Percentiles rank a stretch among this genome's conserved stretches.
Conservation (phyloP, 2,888 invertebrate genomes). For the Diploptera punctata region DNA sequence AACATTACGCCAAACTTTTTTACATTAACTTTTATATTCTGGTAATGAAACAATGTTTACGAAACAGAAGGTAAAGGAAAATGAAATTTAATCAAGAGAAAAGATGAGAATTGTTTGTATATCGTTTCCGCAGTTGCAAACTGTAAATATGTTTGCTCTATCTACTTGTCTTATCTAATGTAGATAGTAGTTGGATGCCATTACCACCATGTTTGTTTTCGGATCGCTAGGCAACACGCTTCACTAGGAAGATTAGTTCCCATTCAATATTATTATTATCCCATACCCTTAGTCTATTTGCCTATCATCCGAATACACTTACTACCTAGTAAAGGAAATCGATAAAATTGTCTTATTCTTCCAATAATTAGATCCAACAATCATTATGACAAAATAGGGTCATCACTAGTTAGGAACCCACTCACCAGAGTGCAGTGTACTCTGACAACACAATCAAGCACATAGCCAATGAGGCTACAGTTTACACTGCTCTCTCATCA, state of each 20-base stretch:
- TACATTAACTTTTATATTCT: too few species aligned
- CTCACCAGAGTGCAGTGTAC: slow-evolving; percentile 5
- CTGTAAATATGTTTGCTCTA: too few species aligned
- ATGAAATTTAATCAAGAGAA: too few species aligned
- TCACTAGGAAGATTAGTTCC: slow-evolving; percentile 6
- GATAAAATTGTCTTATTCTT: neutral
- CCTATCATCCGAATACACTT: neutral
- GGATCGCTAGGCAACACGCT: neutral
- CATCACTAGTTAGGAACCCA: neutral
- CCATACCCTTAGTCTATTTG: neutral
- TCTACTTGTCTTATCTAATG: too few species aligned
- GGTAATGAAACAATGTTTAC: too few species aligned
- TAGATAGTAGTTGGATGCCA: too few species aligned
- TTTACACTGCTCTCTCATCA: slow-evolving; percentile 15
- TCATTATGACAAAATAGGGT: neutral
- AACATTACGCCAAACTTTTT: too few species aligned
- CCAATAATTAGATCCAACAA: slow-evolving; percentile 2
- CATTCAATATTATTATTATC: slow-evolving; percentile 6
- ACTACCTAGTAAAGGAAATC: neutral
- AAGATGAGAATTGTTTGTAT: too few species aligned
- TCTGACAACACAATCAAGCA: slow-evolving; percentile 7
- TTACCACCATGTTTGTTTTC: neutral
- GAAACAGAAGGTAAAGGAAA: too few species aligned
- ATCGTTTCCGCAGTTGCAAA: too few species aligned
- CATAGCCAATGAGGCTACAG: neutral